Conservation (phyloP, 2,888 invertebrate species). For the Parnassius glacialis region DNA sequence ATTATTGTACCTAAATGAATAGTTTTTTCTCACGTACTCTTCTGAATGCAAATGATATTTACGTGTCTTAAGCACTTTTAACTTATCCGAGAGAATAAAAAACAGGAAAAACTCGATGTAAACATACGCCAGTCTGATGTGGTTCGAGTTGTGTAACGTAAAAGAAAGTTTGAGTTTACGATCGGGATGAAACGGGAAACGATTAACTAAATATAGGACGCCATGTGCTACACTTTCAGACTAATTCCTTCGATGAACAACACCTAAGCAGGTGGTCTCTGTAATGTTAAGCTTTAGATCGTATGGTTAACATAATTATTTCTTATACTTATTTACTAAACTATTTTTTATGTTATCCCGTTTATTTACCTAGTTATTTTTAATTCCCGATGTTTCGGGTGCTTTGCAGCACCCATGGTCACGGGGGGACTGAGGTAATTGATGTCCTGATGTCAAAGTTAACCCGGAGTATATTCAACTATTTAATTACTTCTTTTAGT, state of each 20-base stretch:
- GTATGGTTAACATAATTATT: neutral
- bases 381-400: too few species aligned
- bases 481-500: too few species aligned
- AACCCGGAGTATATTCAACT: too few species aligned
- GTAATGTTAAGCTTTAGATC: conserved; percentile 15
- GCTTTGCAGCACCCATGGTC: too few species aligned
- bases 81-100: neutral
- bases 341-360: too few species aligned
- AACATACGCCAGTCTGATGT: conserved; percentile 13
- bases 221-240: conserved; percentile 51
- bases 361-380: too few species aligned
- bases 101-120: neutral
- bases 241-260: conserved; percentile 43
- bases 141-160: conserved; percentile 16
- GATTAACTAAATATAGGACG: conserved; percentile 62
- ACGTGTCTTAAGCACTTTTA: too few species aligned
- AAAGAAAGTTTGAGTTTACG: conserved; percentile 40
- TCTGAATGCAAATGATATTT: too few species aligned
- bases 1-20: too few species aligned
- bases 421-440: too few species aligned
- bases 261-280: conserved; percentile 47
- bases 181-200: conserved; percentile 55
- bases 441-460: too few species aligned
- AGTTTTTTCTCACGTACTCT: too few species aligned
- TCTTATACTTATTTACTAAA: neutral